Percentiles rank a stretch among this genome's conserved stretches.
Conservation (phyloP, 2,888 invertebrate species). For the Pandemis corylana region DNA sequence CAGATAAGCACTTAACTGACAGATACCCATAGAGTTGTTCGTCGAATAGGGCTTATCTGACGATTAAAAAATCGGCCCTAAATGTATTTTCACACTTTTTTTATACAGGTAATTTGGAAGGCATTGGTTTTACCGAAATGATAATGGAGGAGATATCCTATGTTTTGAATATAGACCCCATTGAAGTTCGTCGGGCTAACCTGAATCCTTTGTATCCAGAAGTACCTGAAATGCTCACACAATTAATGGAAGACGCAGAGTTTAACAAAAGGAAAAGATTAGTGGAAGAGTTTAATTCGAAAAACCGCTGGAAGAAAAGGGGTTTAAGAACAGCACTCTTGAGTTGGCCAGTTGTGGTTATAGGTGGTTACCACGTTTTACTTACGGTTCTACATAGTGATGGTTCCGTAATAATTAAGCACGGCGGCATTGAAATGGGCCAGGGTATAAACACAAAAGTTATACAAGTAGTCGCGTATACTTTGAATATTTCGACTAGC, state of each 20-base stretch:
- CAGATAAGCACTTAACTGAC: too few relatives aligned
- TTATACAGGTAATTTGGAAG: too few relatives aligned
- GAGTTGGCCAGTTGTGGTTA: conserved; percentile 85
- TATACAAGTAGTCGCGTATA: conserved; percentile 87
- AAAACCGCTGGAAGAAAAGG: conserved; percentile 92
- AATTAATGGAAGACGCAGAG: conserved; percentile 73
- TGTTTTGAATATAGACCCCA: too few relatives aligned
- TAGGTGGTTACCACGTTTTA: conserved; percentile 83
- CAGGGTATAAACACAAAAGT: conserved; percentile 92
- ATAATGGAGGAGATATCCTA: too few relatives aligned
- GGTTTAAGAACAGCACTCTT: conserved; percentile 89
- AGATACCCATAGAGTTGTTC: too few relatives aligned
- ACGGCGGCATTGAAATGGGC: conserved; percentile 91
- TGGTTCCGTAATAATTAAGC: conserved; percentile 88
- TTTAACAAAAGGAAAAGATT: conserved; percentile 76
- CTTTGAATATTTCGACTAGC: conserved; percentile 87
- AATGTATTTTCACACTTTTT: too few relatives aligned
- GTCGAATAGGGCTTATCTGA: too few relatives aligned
- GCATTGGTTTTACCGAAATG: too few relatives aligned
- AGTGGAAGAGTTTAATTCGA: conserved; percentile 82
- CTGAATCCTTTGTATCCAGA: too few relatives aligned
- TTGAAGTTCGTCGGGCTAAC: too few relatives aligned
- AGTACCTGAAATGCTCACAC: conserved; percentile 77
- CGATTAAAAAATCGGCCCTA: too few relatives aligned
- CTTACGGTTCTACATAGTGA: conserved; percentile 89